Conservation (phyloP, 2,888 invertebrate species). For the Xiphydria camelus region DNA sequence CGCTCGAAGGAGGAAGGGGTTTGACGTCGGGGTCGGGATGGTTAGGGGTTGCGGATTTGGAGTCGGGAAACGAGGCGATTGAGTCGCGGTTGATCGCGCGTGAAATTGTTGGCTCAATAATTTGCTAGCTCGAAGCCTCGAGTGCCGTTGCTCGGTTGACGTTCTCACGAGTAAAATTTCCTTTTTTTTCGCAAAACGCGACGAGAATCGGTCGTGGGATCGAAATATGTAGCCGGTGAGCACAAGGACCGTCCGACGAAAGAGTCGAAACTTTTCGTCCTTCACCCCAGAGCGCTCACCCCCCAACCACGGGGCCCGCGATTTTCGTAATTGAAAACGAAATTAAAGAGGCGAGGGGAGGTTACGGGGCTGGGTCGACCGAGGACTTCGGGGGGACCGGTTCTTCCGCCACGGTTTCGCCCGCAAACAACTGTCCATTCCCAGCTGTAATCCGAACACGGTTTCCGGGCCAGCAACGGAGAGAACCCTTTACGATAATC, state of each 20-base stretch:
- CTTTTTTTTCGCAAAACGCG: too few relatives aligned
- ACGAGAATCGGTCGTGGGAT: too few relatives aligned
- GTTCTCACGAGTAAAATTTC: too few relatives aligned
- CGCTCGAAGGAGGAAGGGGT: constrained; percentile 4
- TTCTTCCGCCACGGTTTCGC: constrained; percentile 15
- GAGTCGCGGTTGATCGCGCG: constrained; percentile 31
- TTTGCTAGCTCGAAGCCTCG: constrained; percentile 29
- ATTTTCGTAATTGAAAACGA: neutral
- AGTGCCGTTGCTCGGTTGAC: neutral
- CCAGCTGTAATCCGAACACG: constrained; percentile 44
- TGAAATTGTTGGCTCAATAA: constrained; percentile 39
- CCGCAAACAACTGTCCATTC: constrained; percentile 41
- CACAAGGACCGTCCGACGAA: too few relatives aligned
- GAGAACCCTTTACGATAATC: constrained; percentile 38
- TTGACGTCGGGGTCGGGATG: neutral
- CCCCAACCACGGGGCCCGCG: neutral
- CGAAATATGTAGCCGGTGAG: too few relatives aligned
- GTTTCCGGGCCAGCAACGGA: constrained; percentile 21
- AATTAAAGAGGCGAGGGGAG: too few relatives aligned
- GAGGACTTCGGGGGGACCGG: constrained; percentile 5
- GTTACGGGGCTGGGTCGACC: neutral
- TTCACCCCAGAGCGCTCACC: neutral
- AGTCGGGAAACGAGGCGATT: constrained; percentile 18
- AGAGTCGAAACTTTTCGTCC: too few relatives aligned
- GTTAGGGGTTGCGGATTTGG: neutral